Evolutionary conservation across 2,888 invertebrate genomes (phyloP).

Genomic region (Eupelmus urozonus): DNA sequence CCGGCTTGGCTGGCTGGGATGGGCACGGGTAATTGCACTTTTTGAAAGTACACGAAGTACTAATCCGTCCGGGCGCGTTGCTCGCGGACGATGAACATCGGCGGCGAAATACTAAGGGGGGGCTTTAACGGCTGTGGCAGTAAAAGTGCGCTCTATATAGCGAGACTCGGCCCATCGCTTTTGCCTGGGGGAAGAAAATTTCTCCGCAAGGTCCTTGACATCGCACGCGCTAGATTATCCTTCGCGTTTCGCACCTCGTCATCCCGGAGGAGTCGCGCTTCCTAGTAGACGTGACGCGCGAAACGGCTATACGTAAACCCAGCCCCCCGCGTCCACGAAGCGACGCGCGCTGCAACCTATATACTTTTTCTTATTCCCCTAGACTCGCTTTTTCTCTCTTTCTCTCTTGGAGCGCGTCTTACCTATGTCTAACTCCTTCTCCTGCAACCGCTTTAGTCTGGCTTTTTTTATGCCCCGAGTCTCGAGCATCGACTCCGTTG

Average conservation of each 20-base stretch:
- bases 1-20: background rate
- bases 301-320: constrained; percentile 29
- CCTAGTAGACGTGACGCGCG: constrained; percentile 22
- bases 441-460: constrained; percentile 6
- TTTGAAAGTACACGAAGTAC: constrained; percentile 31
- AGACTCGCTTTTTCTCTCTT: background rate
- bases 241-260: background rate
- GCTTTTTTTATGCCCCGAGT: constrained; percentile 21
- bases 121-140: background rate
- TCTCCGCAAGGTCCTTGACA: background rate
- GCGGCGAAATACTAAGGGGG: background rate
- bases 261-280: background rate
- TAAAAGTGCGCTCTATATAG: too few species aligned
- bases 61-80: constrained; percentile 5
- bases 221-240: background rate
- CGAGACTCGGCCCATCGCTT: background rate
- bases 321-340: background rate
- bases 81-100: constrained; percentile 5
- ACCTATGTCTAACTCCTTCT: too few species aligned
- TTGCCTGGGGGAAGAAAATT: background rate
- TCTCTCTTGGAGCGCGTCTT: background rate
- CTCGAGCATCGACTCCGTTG: constrained; percentile 10
- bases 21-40: constrained; percentile 30
- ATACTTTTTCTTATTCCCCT: too few species aligned
- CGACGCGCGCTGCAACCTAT: too few species aligned